Conservation (phyloP, 2,888 invertebrate genomes). For the Diploptera punctata region DNA sequence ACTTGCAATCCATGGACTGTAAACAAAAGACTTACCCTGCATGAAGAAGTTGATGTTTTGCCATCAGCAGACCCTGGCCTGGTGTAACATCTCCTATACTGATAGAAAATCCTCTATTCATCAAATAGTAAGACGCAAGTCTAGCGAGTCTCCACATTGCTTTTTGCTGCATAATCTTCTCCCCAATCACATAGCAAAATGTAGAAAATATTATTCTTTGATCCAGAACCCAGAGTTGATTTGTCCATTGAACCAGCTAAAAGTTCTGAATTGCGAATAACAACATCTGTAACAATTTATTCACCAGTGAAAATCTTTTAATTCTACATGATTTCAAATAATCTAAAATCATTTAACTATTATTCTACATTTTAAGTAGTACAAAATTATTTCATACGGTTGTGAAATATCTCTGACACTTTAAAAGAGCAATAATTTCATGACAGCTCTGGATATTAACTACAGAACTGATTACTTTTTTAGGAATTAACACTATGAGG, state of each 20-base stretch:
- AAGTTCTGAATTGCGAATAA: slow-evolving; percentile 92
- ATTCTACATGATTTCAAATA: too few species aligned
- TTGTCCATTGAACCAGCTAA: slow-evolving; percentile 96
- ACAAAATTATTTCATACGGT: too few species aligned
- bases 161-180: slow-evolving; percentile 82
- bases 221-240: slow-evolving; percentile 92
- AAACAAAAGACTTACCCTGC: slow-evolving; percentile 75
- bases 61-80: slow-evolving; percentile 78
- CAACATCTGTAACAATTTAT: slow-evolving; percentile 67
- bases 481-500: too few species aligned
- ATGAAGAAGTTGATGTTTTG: slow-evolving; percentile 81
- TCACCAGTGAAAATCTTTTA: too few species aligned
- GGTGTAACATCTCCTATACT: slow-evolving; percentile 98
- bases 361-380: too few species aligned
- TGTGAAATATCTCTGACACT: too few species aligned
- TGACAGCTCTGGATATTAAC: too few species aligned
- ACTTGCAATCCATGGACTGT: too few species aligned
- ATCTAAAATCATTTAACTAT: too few species aligned
- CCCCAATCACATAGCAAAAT: slow-evolving; percentile 92
- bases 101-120: slow-evolving; percentile 95
- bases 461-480: too few species aligned
- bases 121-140: slow-evolving; percentile 85
- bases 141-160: slow-evolving; percentile 93
- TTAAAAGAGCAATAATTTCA: too few species aligned
- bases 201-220: slow-evolving; percentile 96